These are phyloP conservation scores for Catamblyrhynchus diadema DNA, from an alignment of 2,797 vertebrate species.

Conservation along the genomic window DNA sequence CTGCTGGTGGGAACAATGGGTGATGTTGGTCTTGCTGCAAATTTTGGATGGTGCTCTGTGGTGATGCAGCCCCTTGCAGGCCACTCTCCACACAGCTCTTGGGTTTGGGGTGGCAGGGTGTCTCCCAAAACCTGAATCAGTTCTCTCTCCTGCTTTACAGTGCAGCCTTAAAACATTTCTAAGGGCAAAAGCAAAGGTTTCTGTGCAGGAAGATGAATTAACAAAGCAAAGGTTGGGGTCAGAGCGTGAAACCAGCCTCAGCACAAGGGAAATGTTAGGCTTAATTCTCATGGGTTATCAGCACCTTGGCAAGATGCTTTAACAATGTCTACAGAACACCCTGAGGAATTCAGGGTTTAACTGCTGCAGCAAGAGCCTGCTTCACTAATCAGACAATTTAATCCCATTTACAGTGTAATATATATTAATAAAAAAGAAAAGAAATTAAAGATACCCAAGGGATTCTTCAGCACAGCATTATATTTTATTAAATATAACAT, in stretches of 20 bases:
- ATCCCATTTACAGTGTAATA: constrained; percentile 71
- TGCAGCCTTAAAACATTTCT: neutral
- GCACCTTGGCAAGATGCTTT: neutral
- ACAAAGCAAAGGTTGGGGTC: neutral
- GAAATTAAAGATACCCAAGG: constrained; percentile 57
- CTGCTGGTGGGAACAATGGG: neutral
- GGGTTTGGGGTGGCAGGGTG: neutral
- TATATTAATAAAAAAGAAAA: constrained; percentile 57
- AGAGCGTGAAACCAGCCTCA: neutral
- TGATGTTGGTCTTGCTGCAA: neutral
- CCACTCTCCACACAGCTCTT: neutral
- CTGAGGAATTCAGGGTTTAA: constrained; percentile 57
- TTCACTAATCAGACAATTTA: constrained; percentile 75
- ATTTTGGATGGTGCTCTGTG: neutral
- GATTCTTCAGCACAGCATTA: constrained; percentile 44
- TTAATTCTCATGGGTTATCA: neutral
- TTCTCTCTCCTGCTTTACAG: neutral
- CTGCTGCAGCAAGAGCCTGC: constrained; percentile 43
- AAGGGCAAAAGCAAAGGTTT: neutral
- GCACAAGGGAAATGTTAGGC: neutral
- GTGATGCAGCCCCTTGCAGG: neutral
- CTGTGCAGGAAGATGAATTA: neutral
- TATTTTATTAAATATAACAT: constrained; percentile 69
- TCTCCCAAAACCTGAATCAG: neutral
- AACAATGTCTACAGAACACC: neutral